Base-by-base conservation (phyloP, 92 coral and sea anemone genomes). In the Actinernus sp. region DNA sequence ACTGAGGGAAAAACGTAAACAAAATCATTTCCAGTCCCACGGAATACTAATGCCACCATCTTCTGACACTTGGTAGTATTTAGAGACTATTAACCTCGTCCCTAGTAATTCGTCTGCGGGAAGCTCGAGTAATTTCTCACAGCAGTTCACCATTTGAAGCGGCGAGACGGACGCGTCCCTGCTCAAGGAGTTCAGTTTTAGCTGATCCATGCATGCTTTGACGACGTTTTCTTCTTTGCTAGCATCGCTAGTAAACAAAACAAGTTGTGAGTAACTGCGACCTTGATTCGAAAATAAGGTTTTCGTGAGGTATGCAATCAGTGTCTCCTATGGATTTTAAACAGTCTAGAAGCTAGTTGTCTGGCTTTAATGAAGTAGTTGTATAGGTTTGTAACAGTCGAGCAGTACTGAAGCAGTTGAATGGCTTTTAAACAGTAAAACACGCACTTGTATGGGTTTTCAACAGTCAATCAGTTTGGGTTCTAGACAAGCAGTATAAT, bases 11-110 rank as follows among this genome's bases (percentile, higher is more conserved):
- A n/a, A n/a, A n/a, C n/a, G n/a, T n/a, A n/a, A n/a, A n/a, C n/a
- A n/a, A n/a, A n/a, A n/a, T n/a, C n/a, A 89, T 71, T 74, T 78
- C 95, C 95, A 92, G 71, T 92, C 91, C 97, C 97, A 92, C 4
- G 97, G 97, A 38, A 92, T 79, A 26, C 73, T 83, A 4, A 92
- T 37, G 5, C 61, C 74, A 19, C 97, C 97, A 65, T 92, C 97
- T 39, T 80, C 89, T 5, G 86, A 78, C 9, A 88, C 88, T 13
- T 75, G 83, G 53, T 92, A 92, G 81, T 73, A 79, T 56, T 79
- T 84, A 6, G 91, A 89, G 17, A 92, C 69, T 16, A 65, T 65
- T 50, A 92, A 19, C 22, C 46, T 65, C 26, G 65, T 54, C 53
- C 71, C 56, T 23, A 22, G 51, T 46, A 92, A 76, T 26, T 81